Conservation (phyloP, 1,140 invertebrate species). For the Drosophila hydei region DNA sequence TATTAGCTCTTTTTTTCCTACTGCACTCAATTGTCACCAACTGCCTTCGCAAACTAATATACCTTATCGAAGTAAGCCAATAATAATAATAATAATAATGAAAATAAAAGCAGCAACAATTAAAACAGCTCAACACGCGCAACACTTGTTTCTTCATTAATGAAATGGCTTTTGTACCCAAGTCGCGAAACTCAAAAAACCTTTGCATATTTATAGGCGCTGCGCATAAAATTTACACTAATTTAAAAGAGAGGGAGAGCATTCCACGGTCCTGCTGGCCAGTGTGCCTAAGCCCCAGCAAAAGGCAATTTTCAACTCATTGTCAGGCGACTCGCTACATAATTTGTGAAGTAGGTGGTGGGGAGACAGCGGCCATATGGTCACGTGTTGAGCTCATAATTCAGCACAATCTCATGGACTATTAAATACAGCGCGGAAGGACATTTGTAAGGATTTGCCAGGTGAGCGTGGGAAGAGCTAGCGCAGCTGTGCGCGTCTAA, state of each 20-base stretch:
- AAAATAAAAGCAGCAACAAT: background rate
- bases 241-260: slow-evolving; percentile 66
- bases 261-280: background rate
- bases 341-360: slow-evolving; percentile 23
- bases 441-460: slow-evolving; percentile 52
- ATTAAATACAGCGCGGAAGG: slow-evolving; percentile 51
- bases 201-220: slow-evolving; percentile 70
- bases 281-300: background rate
- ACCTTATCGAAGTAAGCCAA: background rate
- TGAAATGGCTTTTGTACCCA: slow-evolving; percentile 36
- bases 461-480: background rate
- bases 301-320: slow-evolving; percentile 48
- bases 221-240: slow-evolving; percentile 56
- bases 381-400: slow-evolving; percentile 72
- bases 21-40: background rate
- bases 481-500: background rate
- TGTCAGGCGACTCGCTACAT: slow-evolving; percentile 54
- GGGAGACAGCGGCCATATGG: slow-evolving; percentile 57
- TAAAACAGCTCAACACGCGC: slow-evolving; percentile 16
- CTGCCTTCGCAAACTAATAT: background rate
- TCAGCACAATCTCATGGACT: slow-evolving; percentile 60
- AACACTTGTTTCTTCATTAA: slow-evolving; percentile 62
- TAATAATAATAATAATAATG: background rate
- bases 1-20: too few relatives aligned
- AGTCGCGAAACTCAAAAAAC: slow-evolving; percentile 11